Conservation (phyloP, 2,888 invertebrate species). For the Bombylius major region DNA sequence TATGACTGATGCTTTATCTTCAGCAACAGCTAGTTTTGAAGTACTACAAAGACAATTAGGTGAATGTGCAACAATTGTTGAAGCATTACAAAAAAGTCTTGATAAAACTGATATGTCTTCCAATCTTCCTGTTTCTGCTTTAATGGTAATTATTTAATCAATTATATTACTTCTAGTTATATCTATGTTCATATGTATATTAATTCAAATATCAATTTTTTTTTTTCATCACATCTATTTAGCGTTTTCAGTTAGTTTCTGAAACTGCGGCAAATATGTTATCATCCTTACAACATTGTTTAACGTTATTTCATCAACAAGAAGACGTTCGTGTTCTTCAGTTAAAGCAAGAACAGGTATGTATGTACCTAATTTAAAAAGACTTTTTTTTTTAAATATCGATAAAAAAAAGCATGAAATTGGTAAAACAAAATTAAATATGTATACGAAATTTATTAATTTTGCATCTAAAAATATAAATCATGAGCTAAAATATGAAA, state of each 20-base stretch:
- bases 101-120: conserved; percentile 20
- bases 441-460: too few relatives aligned
- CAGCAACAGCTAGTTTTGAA: conserved; percentile 40
- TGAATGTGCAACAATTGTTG: conserved; percentile 40
- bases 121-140: conserved; percentile 17
- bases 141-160: conserved; percentile 17
- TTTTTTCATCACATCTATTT: background rate
- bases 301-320: conserved; percentile 50
- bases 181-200: too few relatives aligned
- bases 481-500: too few relatives aligned
- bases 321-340: conserved; percentile 41
- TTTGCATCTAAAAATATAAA: too few relatives aligned
- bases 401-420: too few relatives aligned
- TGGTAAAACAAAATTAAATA: too few relatives aligned
- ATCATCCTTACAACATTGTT: conserved; percentile 45
- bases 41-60: conserved; percentile 45
- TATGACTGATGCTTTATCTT: conserved; percentile 44
- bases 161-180: background rate
- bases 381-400: too few relatives aligned
- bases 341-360: conserved; percentile 17
- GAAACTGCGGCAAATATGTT: conserved; percentile 47
- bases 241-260: conserved; percentile 35
- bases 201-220: too few relatives aligned
- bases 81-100: conserved; percentile 40
- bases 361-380: background rate